Percentiles rank a stretch among this genome's conserved stretches.
These are phyloP conservation scores for Dromas ardeola DNA, from an alignment of 2,113 vertebrate genomes.

Conservation along the genomic window DNA sequence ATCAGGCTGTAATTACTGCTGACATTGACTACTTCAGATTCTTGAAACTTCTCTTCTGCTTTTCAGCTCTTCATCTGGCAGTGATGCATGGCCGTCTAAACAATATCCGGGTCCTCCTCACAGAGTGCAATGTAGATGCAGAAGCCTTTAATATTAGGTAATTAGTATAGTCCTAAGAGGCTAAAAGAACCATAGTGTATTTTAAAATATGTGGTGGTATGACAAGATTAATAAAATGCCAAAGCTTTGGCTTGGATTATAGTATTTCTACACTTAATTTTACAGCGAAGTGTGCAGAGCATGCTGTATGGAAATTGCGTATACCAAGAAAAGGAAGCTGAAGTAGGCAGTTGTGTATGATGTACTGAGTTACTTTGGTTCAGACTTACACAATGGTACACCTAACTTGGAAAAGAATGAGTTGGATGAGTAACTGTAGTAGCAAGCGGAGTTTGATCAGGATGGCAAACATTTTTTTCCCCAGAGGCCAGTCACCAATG, in stretches of 20 bases:
- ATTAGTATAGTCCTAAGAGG: not conserved
- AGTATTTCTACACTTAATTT: not conserved
- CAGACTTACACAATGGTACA: not conserved
- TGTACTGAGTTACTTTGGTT: not conserved
- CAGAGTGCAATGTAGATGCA: constrained; percentile 93
- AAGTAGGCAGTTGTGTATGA: not conserved
- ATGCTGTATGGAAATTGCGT: not conserved
- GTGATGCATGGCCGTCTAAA: constrained; percentile 97
- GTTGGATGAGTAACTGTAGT: not conserved
- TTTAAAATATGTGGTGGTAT: not conserved
- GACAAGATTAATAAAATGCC: not conserved
- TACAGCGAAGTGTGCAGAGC: not conserved
- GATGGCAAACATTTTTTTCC: not conserved
- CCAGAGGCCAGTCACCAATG: constrained; percentile 95
- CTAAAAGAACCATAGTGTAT: not conserved
- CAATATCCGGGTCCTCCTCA: constrained; percentile 93
- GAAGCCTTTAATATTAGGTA: constrained; percentile 97
- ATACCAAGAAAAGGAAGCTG: not conserved
- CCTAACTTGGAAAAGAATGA: not conserved
- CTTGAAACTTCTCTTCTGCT: not conserved
- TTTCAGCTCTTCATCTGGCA: constrained; percentile 91
- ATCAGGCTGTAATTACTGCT: not conserved
- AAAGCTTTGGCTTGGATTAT: not conserved
- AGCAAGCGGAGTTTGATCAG: not conserved
- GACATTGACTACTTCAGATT: not conserved